Evolutionary conservation across 2,797 vertebrate species (phyloP).

Genomic region (Graptemys geographica): DNA sequence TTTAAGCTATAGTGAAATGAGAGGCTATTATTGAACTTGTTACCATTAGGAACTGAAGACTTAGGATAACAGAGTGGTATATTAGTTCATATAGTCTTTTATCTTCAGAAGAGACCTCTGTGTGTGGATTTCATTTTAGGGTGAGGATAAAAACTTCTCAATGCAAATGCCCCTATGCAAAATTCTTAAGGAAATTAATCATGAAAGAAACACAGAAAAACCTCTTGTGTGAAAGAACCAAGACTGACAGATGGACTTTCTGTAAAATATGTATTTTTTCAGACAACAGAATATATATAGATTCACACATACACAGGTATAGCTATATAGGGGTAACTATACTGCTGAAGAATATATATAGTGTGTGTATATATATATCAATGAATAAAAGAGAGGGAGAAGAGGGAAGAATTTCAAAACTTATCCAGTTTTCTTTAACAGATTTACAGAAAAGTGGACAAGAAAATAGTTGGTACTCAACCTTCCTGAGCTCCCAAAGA

Average conservation of each 20-base stretch:
- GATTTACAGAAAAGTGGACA: slow-evolving; percentile 43
- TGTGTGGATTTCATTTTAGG: neutral
- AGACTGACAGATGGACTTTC: slow-evolving; percentile 59
- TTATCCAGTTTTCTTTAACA: slow-evolving; percentile 42
- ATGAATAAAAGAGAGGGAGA: slow-evolving; percentile 6
- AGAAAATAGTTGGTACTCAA: slow-evolving; percentile 53
- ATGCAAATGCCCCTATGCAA: neutral
- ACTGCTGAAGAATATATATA: slow-evolving; percentile 45
- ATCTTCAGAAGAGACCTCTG: neutral
- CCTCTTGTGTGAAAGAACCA: slow-evolving; percentile 11
- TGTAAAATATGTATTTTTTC: slow-evolving; percentile 70
- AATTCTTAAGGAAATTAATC: slow-evolving; percentile 49
- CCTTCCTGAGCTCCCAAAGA: slow-evolving; percentile 51
- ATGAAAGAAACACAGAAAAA: slow-evolving; percentile 44
- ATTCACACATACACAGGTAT: neutral
- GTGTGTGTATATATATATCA: slow-evolving; percentile 21
- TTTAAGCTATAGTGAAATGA: too few relatives aligned
- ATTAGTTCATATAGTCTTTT: neutral
- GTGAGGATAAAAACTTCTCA: slow-evolving; percentile 41
- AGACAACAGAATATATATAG: slow-evolving; percentile 51
- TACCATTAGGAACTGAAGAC: neutral
- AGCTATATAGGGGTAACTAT: neutral
- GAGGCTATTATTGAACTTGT: too few relatives aligned
- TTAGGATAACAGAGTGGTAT: neutral
- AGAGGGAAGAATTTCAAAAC: slow-evolving; percentile 28